Evolutionary conservation across 2,888 invertebrate genomes (phyloP).

Genomic region (Liposcelis brunnea): DNA sequence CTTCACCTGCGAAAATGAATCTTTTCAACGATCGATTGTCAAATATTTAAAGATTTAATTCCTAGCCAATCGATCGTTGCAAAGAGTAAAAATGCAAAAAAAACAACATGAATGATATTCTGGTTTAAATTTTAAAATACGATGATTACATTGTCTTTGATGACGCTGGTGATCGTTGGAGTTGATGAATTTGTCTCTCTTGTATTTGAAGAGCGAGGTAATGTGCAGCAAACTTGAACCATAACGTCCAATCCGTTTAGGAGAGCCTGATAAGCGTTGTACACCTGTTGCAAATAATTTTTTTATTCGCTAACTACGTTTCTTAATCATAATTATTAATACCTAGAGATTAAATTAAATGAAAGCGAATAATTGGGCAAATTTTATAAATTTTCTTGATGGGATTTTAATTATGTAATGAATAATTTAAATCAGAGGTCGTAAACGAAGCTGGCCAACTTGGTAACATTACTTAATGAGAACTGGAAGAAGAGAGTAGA

Average conservation of each 20-base stretch:
- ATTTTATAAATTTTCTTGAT: too few relatives aligned
- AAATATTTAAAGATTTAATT: not conserved
- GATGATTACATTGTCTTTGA: slow-evolving; percentile 17
- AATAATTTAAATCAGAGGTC: too few relatives aligned
- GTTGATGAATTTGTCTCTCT: not conserved
- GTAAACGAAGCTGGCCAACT: too few relatives aligned
- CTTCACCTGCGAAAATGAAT: not conserved
- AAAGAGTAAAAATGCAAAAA: too few relatives aligned
- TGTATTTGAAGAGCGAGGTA: slow-evolving; percentile 19
- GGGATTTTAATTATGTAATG: too few relatives aligned
- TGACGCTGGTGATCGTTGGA: not conserved
- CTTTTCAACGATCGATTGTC: not conserved
- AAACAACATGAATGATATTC: too few relatives aligned
- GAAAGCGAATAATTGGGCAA: too few relatives aligned
- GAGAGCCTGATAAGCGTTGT: slow-evolving; percentile 46
- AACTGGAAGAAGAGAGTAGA: too few relatives aligned
- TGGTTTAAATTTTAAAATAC: not conserved
- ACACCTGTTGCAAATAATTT: slow-evolving; percentile 31
- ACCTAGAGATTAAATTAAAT: too few relatives aligned
- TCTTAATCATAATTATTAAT: too few relatives aligned
- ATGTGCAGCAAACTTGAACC: slow-evolving; percentile 47
- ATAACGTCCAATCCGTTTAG: slow-evolving; percentile 46
- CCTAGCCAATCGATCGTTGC: not conserved
- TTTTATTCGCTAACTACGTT: too few relatives aligned
- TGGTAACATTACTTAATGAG: too few relatives aligned